Evolutionary conservation across 2,797 vertebrate genomes (phyloP).

Genomic region (Sitta carolinensis): DNA sequence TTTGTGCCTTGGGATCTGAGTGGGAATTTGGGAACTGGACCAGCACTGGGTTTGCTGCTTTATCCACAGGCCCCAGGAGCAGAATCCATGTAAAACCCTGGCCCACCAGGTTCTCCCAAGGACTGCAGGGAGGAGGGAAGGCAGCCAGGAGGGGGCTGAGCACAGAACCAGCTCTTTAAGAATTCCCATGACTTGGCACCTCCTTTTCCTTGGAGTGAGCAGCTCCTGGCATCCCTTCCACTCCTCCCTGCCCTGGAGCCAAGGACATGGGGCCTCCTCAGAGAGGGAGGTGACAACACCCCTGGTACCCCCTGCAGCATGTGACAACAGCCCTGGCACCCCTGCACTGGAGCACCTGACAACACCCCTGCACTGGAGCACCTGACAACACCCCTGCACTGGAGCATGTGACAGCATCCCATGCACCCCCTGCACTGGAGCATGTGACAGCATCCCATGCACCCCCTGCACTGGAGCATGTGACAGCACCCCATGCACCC

Average conservation of each 20-base stretch:
- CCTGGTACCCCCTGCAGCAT: background rate
- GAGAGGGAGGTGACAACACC: background rate
- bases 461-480: background rate
- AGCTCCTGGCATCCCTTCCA: background rate
- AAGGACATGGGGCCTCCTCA: background rate
- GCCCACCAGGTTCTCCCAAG: background rate
- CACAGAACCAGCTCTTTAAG: background rate
- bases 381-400: background rate
- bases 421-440: too few relatives aligned
- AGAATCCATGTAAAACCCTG: background rate
- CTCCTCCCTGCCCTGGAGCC: background rate
- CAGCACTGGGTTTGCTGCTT: background rate
- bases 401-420: background rate
- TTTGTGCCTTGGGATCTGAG: background rate
- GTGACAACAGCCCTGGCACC: too few relatives aligned
- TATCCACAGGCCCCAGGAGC: fast-evolving
- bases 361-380: background rate
- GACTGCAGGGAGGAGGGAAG: background rate
- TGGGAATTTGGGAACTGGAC: background rate
- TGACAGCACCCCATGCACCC: too few relatives aligned
- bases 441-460: background rate
- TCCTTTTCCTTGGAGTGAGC: background rate
- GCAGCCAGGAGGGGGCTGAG: background rate
- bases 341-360: too few relatives aligned
- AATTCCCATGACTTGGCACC: background rate